Evolutionary conservation across 2,888 invertebrate species (phyloP), one percentile per base, ranked within the genome.

Genomic region (Cheilosia impressa): DNA sequence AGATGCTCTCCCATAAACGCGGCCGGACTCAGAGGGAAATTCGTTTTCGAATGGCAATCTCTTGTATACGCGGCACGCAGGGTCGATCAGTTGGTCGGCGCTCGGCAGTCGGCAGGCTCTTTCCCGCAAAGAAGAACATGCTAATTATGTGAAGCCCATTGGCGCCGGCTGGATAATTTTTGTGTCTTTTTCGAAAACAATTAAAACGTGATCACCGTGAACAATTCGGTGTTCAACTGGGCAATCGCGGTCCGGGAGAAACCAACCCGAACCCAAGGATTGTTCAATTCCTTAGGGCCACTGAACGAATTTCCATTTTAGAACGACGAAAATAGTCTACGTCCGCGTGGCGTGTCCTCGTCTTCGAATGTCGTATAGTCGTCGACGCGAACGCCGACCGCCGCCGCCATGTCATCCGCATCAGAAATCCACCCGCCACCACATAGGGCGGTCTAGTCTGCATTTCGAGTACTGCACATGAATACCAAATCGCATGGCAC

Each of bases 201-300:
- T 85, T 85, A 85, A 85, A 85, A 85, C 85, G 85, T 85, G 85
- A 85, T 85, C 85, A 85, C 81, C 60, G 55, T 85, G 57, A 81
- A 77, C 85, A 85, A 85, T 85, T 81, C 60, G 81, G 66, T 76
- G 53, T 76, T 71, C 80, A 80, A 69, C 52, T 47, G 58, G 75
- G 50, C 65, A 55, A 77, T 72, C 22, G 47, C 27, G 41, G 69
- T 66, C 53, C 60, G 65, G 47, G 60, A 65, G 60, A 57, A 66
- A 62, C 55, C 58, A 71, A 81, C 68, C 72, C 81, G 77, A 71
- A 81, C 68, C 72, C 81, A 85, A 85, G 85, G 85, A 85, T 71
- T 69, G 57, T 71, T 73, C 62, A 72, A 43, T 43, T 68, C 24
- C 34, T 38, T 19, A 17, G 47, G 50, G 69, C 75, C 65, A 55